Conservation (phyloP, 2,113 vertebrate species). For the Addax nasomaculatus region DNA sequence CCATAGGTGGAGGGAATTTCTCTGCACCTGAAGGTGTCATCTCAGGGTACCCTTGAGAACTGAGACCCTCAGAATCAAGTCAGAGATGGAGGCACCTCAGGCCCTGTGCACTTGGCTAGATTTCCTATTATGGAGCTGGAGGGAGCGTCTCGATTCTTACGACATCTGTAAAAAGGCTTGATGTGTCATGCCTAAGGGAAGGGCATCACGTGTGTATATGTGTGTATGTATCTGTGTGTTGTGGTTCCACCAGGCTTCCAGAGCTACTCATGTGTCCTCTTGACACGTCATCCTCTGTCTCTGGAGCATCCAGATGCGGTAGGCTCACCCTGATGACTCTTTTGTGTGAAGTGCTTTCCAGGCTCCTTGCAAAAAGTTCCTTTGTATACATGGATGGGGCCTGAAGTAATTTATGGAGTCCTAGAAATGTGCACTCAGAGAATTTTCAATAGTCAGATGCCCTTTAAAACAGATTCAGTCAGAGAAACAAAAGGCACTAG, state of each 20-base stretch:
- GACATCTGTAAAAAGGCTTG: background rate
- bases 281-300: background rate
- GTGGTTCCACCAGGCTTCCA: background rate
- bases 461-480: background rate
- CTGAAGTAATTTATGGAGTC: background rate
- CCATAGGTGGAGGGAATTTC: background rate
- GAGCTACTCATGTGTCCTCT: background rate
- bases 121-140: background rate
- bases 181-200: background rate
- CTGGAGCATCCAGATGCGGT: background rate
- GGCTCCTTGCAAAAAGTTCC: background rate
- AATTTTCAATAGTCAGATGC: background rate
- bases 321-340: accelerated
- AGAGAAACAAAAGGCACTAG: background rate
- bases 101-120: background rate
- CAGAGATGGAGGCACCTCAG: too few relatives aligned
- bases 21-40: background rate
- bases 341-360: background rate
- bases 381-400: background rate
- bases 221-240: background rate
- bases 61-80: background rate
- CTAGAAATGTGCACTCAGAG: background rate
- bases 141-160: background rate
- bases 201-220: background rate
- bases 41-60: background rate